phyloP scores from a whole-genome alignment of 2,888 invertebrate species.

The Erebia epiphron region DNA sequence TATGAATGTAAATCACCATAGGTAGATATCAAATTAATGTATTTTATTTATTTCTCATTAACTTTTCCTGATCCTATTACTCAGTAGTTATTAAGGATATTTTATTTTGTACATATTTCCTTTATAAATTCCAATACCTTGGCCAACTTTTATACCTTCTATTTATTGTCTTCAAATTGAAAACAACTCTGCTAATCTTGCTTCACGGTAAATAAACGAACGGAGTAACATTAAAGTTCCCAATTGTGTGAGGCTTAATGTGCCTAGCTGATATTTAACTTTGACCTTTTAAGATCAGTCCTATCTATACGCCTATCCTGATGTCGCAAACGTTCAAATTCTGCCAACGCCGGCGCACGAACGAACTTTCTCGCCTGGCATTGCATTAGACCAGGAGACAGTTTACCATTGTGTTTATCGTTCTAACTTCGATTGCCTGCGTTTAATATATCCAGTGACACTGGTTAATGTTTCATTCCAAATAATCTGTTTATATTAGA shows the following conservation, averaged over 20 bases:
- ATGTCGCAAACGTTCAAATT: slow-evolving; percentile 67
- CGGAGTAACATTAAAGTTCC: slow-evolving; percentile 14
- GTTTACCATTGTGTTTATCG: slow-evolving; percentile 1
- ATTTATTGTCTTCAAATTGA: not conserved
- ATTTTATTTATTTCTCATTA: no score
- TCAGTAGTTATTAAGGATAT: no score
- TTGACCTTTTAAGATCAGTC: slow-evolving; percentile 59
- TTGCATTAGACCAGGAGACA: slow-evolving; percentile 53
- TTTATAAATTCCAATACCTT: not conserved
- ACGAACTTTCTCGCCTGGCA: slow-evolving; percentile 71
- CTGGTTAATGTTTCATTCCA: not conserved
- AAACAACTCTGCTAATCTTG: not conserved
- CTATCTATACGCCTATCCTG: slow-evolving; percentile 48
- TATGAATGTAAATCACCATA: no score
- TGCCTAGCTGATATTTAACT: slow-evolving; percentile 44
- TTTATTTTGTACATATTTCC: not conserved
- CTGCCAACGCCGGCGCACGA: slow-evolving; percentile 49
- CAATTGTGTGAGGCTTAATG: slow-evolving; percentile 20
- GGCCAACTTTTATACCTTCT: not conserved
- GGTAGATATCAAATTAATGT: not conserved
- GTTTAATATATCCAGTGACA: not conserved
- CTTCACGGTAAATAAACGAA: slow-evolving; percentile 1
- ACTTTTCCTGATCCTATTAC: no score
- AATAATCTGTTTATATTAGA: not conserved
- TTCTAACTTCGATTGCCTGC: not conserved